Evolutionary conservation across 2,797 vertebrate genomes (phyloP).

Genomic region (Ptychobarbus kaznakovi): DNA sequence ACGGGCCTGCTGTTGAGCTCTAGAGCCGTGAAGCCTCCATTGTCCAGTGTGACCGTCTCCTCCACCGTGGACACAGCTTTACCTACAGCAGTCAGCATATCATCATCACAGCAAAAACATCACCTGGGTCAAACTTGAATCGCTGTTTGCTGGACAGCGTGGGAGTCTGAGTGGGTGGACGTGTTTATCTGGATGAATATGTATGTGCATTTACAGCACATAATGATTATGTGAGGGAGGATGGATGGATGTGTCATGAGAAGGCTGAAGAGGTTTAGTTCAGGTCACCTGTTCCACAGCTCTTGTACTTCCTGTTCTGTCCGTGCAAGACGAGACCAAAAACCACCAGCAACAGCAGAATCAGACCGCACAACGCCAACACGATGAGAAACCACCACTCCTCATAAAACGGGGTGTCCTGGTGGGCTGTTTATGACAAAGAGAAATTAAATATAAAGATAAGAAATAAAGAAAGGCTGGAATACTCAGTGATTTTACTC

Average conservation of each 20-base stretch:
- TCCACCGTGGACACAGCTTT: slow-evolving; percentile 86
- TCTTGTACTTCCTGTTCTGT: slow-evolving; percentile 88
- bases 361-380: slow-evolving; percentile 88
- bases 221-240: slow-evolving; percentile 13
- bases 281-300: slow-evolving; percentile 82
- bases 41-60: slow-evolving; percentile 91
- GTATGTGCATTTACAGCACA: neutral
- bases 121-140: neutral
- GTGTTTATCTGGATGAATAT: slow-evolving; percentile 17
- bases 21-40: slow-evolving; percentile 91
- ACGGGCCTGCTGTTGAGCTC: slow-evolving; percentile 93
- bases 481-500: too few species aligned
- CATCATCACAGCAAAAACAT: slow-evolving; percentile 53
- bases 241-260: neutral
- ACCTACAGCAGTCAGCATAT: slow-evolving; percentile 74
- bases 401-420: slow-evolving; percentile 89
- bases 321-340: slow-evolving; percentile 87
- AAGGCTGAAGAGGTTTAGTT: neutral
- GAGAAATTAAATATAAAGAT: slow-evolving; percentile 1
- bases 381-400: slow-evolving; percentile 98
- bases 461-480: neutral
- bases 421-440: slow-evolving; percentile 78
- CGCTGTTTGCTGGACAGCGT: neutral
- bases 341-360: slow-evolving; percentile 87
- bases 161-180: neutral